These are phyloP conservation scores for Ephestia elutella DNA, from an alignment of 1,140 invertebrate species.

Conservation along the genomic window DNA sequence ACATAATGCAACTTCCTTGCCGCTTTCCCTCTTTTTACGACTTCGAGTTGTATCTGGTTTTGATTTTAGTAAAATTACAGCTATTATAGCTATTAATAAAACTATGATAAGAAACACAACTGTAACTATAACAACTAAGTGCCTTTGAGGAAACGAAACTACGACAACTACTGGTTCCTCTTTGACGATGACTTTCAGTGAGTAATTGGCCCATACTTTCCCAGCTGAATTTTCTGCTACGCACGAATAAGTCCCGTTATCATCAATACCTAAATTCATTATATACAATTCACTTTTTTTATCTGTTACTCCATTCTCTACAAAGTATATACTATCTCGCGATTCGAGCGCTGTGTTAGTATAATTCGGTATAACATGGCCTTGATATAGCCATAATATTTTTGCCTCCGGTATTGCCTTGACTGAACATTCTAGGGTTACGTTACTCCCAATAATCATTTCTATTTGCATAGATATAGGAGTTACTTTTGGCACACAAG, in stretches of 20 bases:
- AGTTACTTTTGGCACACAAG: constrained; percentile 86
- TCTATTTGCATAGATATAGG: constrained; percentile 83
- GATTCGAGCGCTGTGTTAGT: constrained; percentile 77
- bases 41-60: constrained; percentile 73
- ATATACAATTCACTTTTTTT: constrained; percentile 85
- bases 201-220: constrained; percentile 83
- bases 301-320: constrained; percentile 80
- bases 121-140: constrained; percentile 79
- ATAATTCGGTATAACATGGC: constrained; percentile 82
- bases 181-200: constrained; percentile 82
- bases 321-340: constrained; percentile 77
- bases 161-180: constrained; percentile 80
- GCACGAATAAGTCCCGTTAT: constrained; percentile 88
- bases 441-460: constrained; percentile 84
- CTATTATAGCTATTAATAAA: constrained; percentile 76
- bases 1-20: constrained; percentile 65
- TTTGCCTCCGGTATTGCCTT: constrained; percentile 85
- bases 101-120: constrained; percentile 77
- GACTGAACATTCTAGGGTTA: constrained; percentile 85
- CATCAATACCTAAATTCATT: constrained; percentile 81
- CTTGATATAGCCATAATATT: constrained; percentile 87
- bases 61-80: constrained; percentile 77
- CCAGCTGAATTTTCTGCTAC: constrained; percentile 89
- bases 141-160: constrained; percentile 79
- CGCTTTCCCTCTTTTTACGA: constrained; percentile 75